Conservation (phyloP, 2,888 invertebrate species). For the Standfussiana lucernea region DNA sequence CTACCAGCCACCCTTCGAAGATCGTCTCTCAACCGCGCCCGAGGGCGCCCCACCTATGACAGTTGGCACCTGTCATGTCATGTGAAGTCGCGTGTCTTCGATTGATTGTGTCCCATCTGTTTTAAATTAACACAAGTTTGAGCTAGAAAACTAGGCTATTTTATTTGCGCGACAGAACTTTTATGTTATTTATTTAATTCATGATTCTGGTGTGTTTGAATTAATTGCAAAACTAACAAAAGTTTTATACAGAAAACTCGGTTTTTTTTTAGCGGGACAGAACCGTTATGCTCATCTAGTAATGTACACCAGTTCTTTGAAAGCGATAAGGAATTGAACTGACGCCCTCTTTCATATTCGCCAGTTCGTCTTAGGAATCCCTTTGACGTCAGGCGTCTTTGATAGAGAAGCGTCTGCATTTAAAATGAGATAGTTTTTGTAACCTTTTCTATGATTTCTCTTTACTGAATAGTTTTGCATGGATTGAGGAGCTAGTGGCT, state of each 20-base stretch:
- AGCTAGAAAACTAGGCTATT: neutral
- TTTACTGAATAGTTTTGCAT: neutral
- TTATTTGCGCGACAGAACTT: neutral
- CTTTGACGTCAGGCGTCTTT: conserved; percentile 27
- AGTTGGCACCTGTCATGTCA: too few relatives aligned
- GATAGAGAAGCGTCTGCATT: conserved; percentile 9
- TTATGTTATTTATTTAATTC: neutral
- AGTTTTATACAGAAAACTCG: neutral
- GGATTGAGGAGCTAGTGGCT: too few relatives aligned
- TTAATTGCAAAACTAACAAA: neutral
- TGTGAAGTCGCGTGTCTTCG: neutral
- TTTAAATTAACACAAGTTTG: neutral
- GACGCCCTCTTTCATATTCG: neutral
- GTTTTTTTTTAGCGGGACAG: neutral
- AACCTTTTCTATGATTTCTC: neutral
- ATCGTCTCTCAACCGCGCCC: too few relatives aligned
- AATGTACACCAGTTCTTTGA: neutral
- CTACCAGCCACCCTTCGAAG: too few relatives aligned
- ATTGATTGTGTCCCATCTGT: neutral
- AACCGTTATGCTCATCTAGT: neutral
- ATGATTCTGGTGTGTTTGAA: too few relatives aligned
- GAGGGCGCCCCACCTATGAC: too few relatives aligned
- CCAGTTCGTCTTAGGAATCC: conserved; percentile 15
- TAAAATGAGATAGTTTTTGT: conserved; percentile 1
- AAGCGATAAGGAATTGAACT: conserved; percentile 11